phyloP scores from a whole-genome alignment of 2,113 vertebrate species.

The Sphaerodactylus townsendi region DNA sequence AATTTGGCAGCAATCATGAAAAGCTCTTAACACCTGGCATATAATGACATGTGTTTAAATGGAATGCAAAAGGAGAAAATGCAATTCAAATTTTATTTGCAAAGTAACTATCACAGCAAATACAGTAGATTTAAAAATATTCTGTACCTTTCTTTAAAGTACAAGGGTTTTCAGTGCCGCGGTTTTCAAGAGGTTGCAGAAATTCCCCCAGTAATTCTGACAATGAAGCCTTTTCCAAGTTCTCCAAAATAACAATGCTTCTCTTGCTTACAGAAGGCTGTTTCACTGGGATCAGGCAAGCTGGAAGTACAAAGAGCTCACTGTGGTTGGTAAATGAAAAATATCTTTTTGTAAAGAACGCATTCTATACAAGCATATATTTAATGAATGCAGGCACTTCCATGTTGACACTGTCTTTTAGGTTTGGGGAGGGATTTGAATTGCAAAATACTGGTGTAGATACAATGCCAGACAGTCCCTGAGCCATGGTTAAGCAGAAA shows the following conservation, averaged over 20 bases:
- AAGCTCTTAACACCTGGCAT: too few species aligned
- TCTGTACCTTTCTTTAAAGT: slow-evolving; percentile 81
- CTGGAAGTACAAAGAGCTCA: slow-evolving; percentile 68
- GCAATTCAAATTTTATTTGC: neutral
- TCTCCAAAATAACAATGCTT: slow-evolving; percentile 86
- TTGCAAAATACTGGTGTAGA: neutral
- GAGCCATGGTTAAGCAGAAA: neutral
- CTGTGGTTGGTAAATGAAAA: slow-evolving; percentile 20
- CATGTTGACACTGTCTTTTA: neutral
- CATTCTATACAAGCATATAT: slow-evolving; percentile 24
- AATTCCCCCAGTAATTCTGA: slow-evolving; percentile 89
- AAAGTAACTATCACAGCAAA: neutral
- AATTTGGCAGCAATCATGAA: too few species aligned
- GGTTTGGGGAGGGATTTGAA: neutral
- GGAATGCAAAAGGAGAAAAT: neutral
- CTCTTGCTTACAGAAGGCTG: slow-evolving; percentile 72
- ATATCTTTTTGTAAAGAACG: slow-evolving; percentile 6
- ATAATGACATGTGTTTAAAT: neutral
- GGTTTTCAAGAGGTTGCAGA: slow-evolving; percentile 87
- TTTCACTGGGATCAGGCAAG: slow-evolving; percentile 84
- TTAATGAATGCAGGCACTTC: neutral
- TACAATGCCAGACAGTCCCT: neutral
- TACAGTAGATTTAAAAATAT: slow-evolving; percentile 1
- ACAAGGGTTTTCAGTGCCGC: slow-evolving; percentile 76
- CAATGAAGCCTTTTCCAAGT: slow-evolving; percentile 88